Evolutionary conservation across 2,797 vertebrate genomes (phyloP), one percentile per base, ranked within the genome.

Genomic region (Myioborus melanocephalus): DNA sequence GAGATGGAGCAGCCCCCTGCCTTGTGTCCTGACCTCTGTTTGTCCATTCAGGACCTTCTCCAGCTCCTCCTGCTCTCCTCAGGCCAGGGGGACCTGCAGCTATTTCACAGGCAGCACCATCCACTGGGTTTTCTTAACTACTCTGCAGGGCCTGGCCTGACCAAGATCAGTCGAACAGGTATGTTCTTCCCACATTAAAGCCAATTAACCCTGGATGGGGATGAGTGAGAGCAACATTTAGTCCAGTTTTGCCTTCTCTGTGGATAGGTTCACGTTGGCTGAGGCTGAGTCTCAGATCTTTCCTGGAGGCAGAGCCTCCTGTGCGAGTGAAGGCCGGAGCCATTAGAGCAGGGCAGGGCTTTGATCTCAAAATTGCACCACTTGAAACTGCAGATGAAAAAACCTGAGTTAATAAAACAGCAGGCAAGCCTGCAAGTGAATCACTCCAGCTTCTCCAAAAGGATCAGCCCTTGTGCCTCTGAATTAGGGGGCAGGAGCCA

Each of bases 341-440:
- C 81, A 69, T 82, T 24, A 57, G 59, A 86, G 37, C 37, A 71
- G 46, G 34, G 30, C 88, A 89, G 47, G 63, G 22, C 96, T 96
- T 96, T 94, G 83, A 96, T 93, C 92, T 93, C 83, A 12, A 87
- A 95, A 95, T 83, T 79, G 52, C 89, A 43, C 83, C 70, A 49
- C 49, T 90, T 89, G 77, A 79, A 96, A 79, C 4, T 56, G 43
- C 44, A 87, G 70, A 76, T 66, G 73, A 56, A 72, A 76, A 80
- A 66, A 35, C 26, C 5, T 1, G 13, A 72, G 44, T 82, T 88
- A 92, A 76, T 78, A 60, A 55, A 90, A 10, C 26, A 46, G 39
- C 55, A 64, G 83, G 47, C n/a, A 57, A 82, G 32, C 46, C 86
- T 89, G 53, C 28, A 35, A 91, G 41, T 61, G 46, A 76, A 82